A percentile compares a stretch with the other conserved stretches of the same genome.
These are phyloP conservation scores for Brachypteracias leptosomus DNA, from an alignment of 2,113 vertebrate species.

Conservation along the genomic window DNA sequence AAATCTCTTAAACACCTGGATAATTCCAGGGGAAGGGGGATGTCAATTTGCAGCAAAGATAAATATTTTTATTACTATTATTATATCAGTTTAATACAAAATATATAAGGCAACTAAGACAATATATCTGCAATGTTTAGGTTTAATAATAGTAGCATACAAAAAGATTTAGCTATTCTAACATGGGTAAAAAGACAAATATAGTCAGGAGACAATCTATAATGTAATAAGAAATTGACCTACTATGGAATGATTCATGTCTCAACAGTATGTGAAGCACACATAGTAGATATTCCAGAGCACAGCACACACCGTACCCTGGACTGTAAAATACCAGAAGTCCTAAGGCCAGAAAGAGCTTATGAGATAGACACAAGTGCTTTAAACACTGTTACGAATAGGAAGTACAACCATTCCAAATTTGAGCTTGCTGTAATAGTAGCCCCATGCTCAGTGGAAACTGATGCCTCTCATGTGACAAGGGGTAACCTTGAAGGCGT, in stretches of 20 bases:
- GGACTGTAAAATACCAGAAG: neutral
- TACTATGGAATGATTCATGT: neutral
- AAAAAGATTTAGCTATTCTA: neutral
- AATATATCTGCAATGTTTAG: neutral
- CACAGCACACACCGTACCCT: constrained; percentile 6
- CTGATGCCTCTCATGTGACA: constrained; percentile 12
- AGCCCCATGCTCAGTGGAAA: neutral
- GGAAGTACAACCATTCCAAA: neutral
- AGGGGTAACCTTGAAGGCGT: neutral
- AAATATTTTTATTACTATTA: neutral
- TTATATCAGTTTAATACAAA: neutral
- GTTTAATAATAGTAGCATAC: neutral
- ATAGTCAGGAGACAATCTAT: neutral
- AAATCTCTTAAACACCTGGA: neutral
- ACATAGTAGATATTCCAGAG: neutral
- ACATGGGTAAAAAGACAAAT: neutral
- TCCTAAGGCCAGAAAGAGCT: neutral
- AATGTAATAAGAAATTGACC: neutral
- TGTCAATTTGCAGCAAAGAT: neutral
- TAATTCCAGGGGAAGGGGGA: neutral
- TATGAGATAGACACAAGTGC: neutral
- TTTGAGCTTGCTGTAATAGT: constrained; percentile 19
- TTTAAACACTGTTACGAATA: neutral
- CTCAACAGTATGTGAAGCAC: neutral
- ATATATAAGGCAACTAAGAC: neutral